These are phyloP conservation scores for Lagria hirta DNA, from an alignment of 2,888 invertebrate genomes.

Conservation along the genomic window DNA sequence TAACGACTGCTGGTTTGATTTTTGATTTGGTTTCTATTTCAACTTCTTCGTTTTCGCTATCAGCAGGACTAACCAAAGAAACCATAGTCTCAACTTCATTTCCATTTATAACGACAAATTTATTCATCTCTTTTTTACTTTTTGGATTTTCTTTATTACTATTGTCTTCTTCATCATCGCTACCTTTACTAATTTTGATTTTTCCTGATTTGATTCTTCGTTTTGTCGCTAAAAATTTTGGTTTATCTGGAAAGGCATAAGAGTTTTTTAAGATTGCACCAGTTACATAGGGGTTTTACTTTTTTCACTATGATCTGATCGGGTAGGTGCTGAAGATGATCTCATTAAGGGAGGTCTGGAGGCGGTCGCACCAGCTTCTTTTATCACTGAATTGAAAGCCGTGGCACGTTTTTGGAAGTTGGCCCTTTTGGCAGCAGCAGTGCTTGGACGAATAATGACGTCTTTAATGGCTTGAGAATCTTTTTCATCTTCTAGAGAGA, in stretches of 20 bases:
- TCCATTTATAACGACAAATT: conserved; percentile 38
- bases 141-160: conserved; percentile 31
- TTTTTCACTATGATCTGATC: conserved; percentile 39
- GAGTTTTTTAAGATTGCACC: too few species aligned
- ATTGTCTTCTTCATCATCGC: conserved; percentile 25
- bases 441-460: conserved; percentile 45
- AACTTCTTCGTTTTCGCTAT: conserved; percentile 64
- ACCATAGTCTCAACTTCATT: conserved; percentile 66
- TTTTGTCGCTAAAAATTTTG: conserved; percentile 45
- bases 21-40: conserved; percentile 45
- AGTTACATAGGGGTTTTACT: too few species aligned
- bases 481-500: conserved; percentile 18
- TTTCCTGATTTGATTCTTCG: conserved; percentile 42
- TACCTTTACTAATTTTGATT: conserved; percentile 11
- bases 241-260: too few species aligned
- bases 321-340: conserved; percentile 43
- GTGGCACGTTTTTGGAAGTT: conserved; percentile 50
- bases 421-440: conserved; percentile 47
- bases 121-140: conserved; percentile 34
- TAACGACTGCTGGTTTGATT: conserved; percentile 24
- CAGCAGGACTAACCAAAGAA: conserved; percentile 66
- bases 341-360: conserved; percentile 46
- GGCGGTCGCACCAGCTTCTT: conserved; percentile 31
- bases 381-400: conserved; percentile 44
- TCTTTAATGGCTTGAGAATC: conserved; percentile 34